Evolutionary conservation across 2,888 invertebrate species (phyloP).

Genomic region (Sminthurides aquaticus): DNA sequence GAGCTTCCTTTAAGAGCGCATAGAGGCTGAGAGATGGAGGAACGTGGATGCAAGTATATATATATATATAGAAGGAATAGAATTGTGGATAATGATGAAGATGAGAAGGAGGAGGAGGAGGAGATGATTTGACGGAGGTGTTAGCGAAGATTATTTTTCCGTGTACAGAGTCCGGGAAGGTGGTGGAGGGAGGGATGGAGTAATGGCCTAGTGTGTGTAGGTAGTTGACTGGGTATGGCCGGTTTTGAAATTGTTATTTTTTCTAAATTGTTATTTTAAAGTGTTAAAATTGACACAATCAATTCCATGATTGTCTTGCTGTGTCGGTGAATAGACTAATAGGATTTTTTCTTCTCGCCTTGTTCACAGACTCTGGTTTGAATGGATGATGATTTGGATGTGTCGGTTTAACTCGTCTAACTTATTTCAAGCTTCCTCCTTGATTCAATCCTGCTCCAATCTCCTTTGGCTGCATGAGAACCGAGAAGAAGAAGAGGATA

Average conservation of each 20-base stretch:
- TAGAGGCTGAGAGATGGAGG: too few relatives aligned
- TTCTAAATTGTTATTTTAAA: conserved; percentile 24
- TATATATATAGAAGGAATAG: neutral
- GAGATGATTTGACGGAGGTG: neutral
- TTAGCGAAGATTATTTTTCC: neutral
- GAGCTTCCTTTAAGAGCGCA: too few relatives aligned
- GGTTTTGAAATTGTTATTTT: conserved; percentile 19
- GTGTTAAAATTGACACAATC: conserved; percentile 25
- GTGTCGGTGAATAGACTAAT: conserved; percentile 23
- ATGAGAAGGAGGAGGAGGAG: neutral
- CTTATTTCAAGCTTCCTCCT: too few relatives aligned
- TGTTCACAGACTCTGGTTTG: too few relatives aligned
- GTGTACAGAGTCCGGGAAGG: neutral
- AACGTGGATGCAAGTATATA: too few relatives aligned
- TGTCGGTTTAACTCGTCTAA: too few relatives aligned
- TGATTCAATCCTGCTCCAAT: too few relatives aligned
- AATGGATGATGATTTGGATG: too few relatives aligned
- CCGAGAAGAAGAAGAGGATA: too few relatives aligned
- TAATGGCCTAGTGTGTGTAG: neutral
- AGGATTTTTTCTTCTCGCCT: conserved; percentile 13
- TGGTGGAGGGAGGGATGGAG: neutral
- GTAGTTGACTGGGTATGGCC: too few relatives aligned
- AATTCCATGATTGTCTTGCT: conserved; percentile 24
- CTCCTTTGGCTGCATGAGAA: too few relatives aligned
- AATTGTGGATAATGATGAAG: neutral